Evolutionary conservation across 2,888 invertebrate species (phyloP).

Genomic region (Danaus chrysippus): DNA sequence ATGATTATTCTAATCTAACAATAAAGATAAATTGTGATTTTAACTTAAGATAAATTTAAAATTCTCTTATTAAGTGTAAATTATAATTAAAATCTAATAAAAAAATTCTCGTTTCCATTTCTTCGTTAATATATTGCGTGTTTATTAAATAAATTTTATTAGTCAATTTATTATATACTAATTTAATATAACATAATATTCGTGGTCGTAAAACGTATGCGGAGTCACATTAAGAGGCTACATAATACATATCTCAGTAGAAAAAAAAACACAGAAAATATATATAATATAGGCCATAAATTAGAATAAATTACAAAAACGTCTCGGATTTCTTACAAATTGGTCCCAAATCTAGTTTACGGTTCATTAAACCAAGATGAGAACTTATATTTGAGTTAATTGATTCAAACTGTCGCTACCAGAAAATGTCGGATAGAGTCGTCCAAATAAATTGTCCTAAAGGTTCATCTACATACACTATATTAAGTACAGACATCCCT

Average conservation of each 20-base stretch:
- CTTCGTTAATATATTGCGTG: no score
- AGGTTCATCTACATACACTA: constrained; percentile 62
- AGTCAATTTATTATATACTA: no score
- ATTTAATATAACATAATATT: no score
- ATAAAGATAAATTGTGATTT: no score
- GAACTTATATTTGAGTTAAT: constrained; percentile 76
- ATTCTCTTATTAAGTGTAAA: no score
- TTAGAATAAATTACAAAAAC: constrained; percentile 54
- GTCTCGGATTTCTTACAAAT: constrained; percentile 69
- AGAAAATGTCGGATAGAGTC: constrained; percentile 75
- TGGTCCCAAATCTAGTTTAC: constrained; percentile 59
- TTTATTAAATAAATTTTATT: no score
- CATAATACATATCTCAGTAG: constrained; percentile 16
- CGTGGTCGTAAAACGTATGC: no score
- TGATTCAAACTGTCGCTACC: constrained; percentile 75
- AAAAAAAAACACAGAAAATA: constrained; percentile 26
- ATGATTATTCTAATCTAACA: no score
- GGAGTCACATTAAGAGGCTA: neutral
- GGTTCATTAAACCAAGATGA: constrained; percentile 72
- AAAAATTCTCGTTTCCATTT: no score
- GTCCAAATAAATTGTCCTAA: constrained; percentile 77
- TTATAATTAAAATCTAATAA: no score
- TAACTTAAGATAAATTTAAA: no score
- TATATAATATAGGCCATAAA: constrained; percentile 37
- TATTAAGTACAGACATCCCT: constrained; percentile 33